Conservation (phyloP, 1,140 invertebrate genomes). For the Telenomus remus region DNA sequence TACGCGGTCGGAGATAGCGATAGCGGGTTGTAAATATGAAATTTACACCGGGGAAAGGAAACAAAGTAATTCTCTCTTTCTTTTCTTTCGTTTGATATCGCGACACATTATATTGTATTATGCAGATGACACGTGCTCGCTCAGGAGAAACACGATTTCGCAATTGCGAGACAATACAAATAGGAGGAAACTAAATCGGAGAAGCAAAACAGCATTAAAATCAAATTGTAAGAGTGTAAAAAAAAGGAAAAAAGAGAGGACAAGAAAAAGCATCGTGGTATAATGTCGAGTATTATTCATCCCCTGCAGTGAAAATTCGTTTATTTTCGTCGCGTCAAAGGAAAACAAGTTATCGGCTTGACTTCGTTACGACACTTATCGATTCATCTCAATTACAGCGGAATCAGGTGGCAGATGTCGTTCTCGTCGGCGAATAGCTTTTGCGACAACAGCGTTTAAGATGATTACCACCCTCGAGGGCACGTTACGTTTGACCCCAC, state of each 20-base stretch:
- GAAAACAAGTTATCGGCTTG: constrained; percentile 49
- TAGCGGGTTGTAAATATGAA: constrained; percentile 66
- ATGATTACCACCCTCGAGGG: constrained; percentile 71
- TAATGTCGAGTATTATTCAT: constrained; percentile 18
- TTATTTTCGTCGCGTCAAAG: constrained; percentile 35
- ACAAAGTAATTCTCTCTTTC: constrained; percentile 45
- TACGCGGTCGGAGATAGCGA: constrained; percentile 66
- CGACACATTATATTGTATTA: constrained; percentile 50
- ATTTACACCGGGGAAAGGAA: constrained; percentile 60
- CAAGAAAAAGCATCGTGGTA: too few relatives aligned
- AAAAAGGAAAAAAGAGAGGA: too few relatives aligned
- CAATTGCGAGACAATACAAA: neutral
- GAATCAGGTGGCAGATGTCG: constrained; percentile 67
- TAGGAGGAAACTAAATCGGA: too few relatives aligned
- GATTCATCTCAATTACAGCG: constrained; percentile 69
- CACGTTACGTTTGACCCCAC: constrained; percentile 52
- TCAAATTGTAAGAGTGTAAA: too few relatives aligned
- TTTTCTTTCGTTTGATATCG: constrained; percentile 42
- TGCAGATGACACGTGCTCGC: neutral
- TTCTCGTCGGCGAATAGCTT: constrained; percentile 52
- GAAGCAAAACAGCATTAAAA: too few relatives aligned
- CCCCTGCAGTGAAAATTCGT: constrained; percentile 24
- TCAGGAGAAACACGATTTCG: neutral
- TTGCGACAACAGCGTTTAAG: constrained; percentile 70
- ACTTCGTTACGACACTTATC: constrained; percentile 55